Conservation (phyloP, 2,113 vertebrate species). For the Argyrosomus japonicus region DNA sequence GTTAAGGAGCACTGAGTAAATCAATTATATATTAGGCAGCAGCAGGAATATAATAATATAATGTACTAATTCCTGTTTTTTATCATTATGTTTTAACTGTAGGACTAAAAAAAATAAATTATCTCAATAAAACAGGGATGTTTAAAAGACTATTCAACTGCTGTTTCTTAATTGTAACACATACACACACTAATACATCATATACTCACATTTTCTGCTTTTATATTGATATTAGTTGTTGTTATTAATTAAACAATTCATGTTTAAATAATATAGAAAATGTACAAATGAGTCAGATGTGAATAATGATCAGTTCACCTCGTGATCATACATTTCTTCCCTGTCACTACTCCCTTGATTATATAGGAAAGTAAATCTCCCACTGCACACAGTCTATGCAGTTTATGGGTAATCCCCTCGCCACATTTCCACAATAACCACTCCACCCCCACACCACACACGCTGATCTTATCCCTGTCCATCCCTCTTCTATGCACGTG, state of each 20-base stretch:
- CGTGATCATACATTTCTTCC: not conserved
- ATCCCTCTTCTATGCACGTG: constrained; percentile 30
- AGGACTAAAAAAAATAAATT: not conserved
- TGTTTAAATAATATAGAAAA: not conserved
- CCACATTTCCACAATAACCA: constrained; percentile 25
- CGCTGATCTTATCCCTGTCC: constrained; percentile 42
- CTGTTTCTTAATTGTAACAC: too few relatives aligned
- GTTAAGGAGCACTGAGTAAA: too few relatives aligned
- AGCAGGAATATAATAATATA: not conserved
- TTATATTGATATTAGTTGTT: too few relatives aligned
- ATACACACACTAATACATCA: too few relatives aligned
- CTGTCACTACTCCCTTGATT: not conserved
- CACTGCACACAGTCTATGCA: not conserved
- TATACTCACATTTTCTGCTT: too few relatives aligned
- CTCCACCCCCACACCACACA: constrained; percentile 51
- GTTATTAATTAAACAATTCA: too few relatives aligned
- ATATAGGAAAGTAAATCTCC: constrained; percentile 34
- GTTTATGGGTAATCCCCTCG: constrained; percentile 41
- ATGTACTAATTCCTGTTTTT: not conserved
- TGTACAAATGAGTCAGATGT: not conserved
- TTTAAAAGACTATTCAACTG: too few relatives aligned
- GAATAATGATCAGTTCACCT: not conserved
- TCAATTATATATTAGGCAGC: not conserved
- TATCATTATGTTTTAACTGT: not conserved
- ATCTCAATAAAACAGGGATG: not conserved